phyloP scores from a whole-genome alignment of 1,140 invertebrate genomes.

The Heliconius hermathena region DNA sequence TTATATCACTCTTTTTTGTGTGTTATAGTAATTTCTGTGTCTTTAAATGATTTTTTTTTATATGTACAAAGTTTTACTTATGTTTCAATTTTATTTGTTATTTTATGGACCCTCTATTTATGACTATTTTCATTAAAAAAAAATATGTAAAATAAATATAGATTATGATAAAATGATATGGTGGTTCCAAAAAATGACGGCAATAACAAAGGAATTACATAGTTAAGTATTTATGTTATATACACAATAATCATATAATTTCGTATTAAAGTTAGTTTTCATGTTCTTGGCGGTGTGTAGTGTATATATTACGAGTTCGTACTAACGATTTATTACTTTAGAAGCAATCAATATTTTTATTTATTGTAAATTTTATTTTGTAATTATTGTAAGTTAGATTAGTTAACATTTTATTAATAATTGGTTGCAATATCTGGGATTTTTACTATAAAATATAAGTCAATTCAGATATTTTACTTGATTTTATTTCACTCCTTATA shows the following conservation, averaged over 20 bases:
- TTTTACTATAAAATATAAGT: slow-evolving; percentile 45
- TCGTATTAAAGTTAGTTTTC: not conserved
- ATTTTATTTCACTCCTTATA: not conserved
- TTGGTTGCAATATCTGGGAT: slow-evolving; percentile 45
- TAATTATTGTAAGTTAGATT: slow-evolving; percentile 38
- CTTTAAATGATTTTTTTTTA: not conserved
- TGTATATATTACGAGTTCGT: not conserved
- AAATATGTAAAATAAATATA: not conserved
- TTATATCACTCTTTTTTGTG: not conserved
- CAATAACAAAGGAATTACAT: not conserved
- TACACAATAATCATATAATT: not conserved
- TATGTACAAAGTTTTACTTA: not conserved
- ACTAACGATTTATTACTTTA: not conserved
- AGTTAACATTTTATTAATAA: slow-evolving; percentile 29
- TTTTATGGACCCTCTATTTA: not conserved
- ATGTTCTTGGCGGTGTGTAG: not conserved
- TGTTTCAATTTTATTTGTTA: not conserved
- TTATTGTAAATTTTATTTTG: slow-evolving; percentile 43
- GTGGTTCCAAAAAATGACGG: not conserved
- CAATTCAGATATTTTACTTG: slow-evolving; percentile 37
- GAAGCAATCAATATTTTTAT: slow-evolving; percentile 16
- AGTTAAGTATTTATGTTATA: not conserved
- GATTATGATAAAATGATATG: not conserved
- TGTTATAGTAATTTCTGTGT: not conserved
- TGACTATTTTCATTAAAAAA: not conserved